Conservation (phyloP, 2,797 vertebrate species). For the Graptemys geographica region DNA sequence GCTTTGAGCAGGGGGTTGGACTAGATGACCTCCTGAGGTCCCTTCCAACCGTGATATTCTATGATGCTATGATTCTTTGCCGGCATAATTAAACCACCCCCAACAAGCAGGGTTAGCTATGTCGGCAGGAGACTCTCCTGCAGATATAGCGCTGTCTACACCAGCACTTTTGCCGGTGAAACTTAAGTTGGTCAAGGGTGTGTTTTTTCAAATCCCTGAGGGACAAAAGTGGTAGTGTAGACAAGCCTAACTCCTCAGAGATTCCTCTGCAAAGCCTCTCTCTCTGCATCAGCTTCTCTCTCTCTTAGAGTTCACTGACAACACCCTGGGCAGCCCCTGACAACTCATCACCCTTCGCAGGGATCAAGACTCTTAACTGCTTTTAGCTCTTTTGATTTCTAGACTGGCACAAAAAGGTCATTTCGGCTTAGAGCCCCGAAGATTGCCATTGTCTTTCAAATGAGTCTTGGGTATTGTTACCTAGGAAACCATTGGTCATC, state of each 20-base stretch:
- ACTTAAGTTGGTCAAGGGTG: too few species aligned
- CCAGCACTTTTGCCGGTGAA: too few species aligned
- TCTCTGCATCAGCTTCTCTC: not conserved
- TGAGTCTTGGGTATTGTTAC: accelerated
- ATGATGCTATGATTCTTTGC: too few species aligned
- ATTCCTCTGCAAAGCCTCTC: not conserved
- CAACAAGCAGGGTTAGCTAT: too few species aligned
- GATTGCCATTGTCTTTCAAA: not conserved
- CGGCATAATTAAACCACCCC: too few species aligned
- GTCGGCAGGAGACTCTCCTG: too few species aligned
- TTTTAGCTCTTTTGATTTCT: not conserved
- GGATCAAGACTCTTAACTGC: not conserved
- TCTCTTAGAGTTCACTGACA: not conserved
- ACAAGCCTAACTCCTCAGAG: not conserved
- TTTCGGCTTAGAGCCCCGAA: not conserved
- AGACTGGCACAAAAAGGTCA: not conserved
- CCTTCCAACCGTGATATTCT: too few species aligned
- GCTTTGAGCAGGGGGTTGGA: too few species aligned
- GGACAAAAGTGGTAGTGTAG: too few species aligned
- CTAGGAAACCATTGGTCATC: not conserved
- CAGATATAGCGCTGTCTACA: too few species aligned
- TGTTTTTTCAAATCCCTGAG: too few species aligned
- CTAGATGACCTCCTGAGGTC: too few species aligned
- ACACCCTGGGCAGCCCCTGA: not conserved
- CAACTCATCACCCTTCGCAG: not conserved